Evolutionary conservation across 1,140 invertebrate genomes (phyloP).

Genomic region (Drosophila takahashii): DNA sequence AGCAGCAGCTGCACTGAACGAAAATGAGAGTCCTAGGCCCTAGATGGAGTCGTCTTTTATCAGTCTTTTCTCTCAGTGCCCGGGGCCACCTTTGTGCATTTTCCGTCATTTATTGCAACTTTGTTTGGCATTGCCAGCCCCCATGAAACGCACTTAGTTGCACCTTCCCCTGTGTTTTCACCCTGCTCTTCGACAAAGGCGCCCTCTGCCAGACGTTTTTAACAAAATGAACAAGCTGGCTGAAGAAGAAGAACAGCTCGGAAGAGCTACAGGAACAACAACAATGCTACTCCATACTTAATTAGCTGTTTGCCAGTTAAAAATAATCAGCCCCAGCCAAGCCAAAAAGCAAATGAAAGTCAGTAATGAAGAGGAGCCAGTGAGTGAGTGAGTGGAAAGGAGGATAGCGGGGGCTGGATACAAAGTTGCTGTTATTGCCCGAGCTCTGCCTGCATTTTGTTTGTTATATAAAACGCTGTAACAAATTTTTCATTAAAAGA

Average conservation of each 20-base stretch:
- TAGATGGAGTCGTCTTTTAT: too few relatives aligned
- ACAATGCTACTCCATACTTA: conserved; percentile 81
- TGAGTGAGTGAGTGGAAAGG: neutral
- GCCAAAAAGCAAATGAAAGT: conserved; percentile 82
- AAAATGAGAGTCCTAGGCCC: conserved; percentile 7
- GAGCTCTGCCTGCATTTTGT: conserved; percentile 68
- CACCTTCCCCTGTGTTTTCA: conserved; percentile 40
- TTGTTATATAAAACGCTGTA: conserved; percentile 77
- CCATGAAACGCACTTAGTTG: conserved; percentile 61
- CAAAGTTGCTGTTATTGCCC: conserved; percentile 73
- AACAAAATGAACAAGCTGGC: conserved; percentile 65
- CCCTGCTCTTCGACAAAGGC: conserved; percentile 49
- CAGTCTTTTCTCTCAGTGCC: conserved; percentile 20
- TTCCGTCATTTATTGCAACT: conserved; percentile 82
- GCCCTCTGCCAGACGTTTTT: conserved; percentile 48
- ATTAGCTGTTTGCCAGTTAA: conserved; percentile 83
- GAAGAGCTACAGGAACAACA: conserved; percentile 18
- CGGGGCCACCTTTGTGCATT: conserved; percentile 58
- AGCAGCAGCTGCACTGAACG: conserved; percentile 37
- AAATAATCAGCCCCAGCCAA: conserved; percentile 79
- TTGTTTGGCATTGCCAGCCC: conserved; percentile 53
- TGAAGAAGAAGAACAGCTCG: conserved; percentile 20
- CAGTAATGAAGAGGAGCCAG: conserved; percentile 54
- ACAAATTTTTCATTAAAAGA: conserved; percentile 83
- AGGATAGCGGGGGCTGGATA: conserved; percentile 16